Base-by-base conservation (phyloP, 1,140 invertebrate species). In the Drosophila kohkoa region DNA sequence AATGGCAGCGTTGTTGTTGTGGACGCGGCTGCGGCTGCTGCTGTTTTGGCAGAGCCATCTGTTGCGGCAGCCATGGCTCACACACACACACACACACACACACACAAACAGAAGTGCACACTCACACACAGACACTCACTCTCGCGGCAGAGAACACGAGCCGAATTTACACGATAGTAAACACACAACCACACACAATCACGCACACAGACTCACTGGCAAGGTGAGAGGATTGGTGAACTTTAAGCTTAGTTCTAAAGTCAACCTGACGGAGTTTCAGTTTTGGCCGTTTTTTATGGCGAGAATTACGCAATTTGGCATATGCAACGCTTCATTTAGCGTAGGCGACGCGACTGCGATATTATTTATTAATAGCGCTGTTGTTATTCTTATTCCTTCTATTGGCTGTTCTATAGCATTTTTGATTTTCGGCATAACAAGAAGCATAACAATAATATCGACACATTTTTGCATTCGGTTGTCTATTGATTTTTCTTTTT, bases 401-500 rank as follows among this genome's bases (percentile, higher is more conserved):
- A 20, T 51, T 58, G 41, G 46, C 54, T 64, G 57, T 62, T 85
- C 75, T 74, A 45, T 67, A 48, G 77, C 58, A 25, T 25, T 25
- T 68, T 67, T 75, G 72, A 76, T 66, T 63, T 73, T 55, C 59
- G 75, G 66, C 67, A 57, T 25, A 46, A 65, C 48, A 58, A 10
- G 35, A 58, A 25, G 20, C 20, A 25, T 25, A 25, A 58, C 64
- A 69, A 74, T 20, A 70, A 70, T 80, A 70, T 62, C 69, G 80
- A 82, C 62, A 82, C 80, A 87, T 87, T 82, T 85, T 75, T 79
- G 80, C 77, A 77, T 75, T 82, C 54, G 75, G 41, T 32, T 63
- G 25, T 38, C 72, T 87, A 87, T 88, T 87, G 83, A 87, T 87
- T 87, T 87, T 88, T 88, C 82, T 85, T 88, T 88, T 88, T 87